Percentiles rank a stretch among this genome's conserved stretches.
These are phyloP conservation scores for Oxyteleia sp. DNA, from an alignment of 2,888 invertebrate species.

Conservation along the genomic window DNA sequence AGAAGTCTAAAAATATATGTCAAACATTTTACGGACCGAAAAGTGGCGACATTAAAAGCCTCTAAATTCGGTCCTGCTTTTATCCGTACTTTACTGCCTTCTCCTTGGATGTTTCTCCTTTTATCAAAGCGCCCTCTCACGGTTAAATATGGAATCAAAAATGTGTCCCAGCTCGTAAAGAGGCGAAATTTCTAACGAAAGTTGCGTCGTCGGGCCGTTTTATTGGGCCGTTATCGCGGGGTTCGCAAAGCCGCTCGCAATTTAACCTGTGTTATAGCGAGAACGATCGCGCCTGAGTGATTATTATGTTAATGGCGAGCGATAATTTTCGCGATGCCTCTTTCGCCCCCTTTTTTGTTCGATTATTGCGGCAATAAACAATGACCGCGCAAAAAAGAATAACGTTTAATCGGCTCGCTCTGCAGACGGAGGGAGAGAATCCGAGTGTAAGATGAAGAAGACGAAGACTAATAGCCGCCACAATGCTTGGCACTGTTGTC, in stretches of 20 bases:
- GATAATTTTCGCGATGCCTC: no score
- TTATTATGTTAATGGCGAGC: no score
- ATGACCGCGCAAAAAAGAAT: no score
- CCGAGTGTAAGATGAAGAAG: conserved; percentile 66
- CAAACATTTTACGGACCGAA: conserved; percentile 20
- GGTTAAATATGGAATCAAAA: conserved; percentile 53
- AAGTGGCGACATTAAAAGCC: conserved; percentile 33
- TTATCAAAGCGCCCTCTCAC: conserved; percentile 45
- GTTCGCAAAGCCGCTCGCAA: conserved; percentile 17
- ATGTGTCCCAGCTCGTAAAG: conserved; percentile 29
- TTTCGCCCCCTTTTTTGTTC: no score
- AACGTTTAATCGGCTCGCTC: conserved; percentile 39
- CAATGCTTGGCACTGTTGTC: conserved; percentile 79
- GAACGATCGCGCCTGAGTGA: no score
- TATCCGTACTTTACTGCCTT: conserved; percentile 66
- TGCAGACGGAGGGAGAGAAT: conserved; percentile 39
- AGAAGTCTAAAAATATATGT: conserved; percentile 22
- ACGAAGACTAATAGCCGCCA: conserved; percentile 73
- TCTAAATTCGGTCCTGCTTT: conserved; percentile 63
- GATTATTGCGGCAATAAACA: no score
- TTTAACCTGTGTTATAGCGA: conserved; percentile 34
- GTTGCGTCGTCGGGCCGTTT: conserved; percentile 43
- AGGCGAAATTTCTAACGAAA: conserved; percentile 23
- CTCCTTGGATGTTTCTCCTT: conserved; percentile 50
- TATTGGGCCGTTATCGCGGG: conserved; percentile 49